Evolutionary conservation across 2,113 vertebrate genomes (phyloP).

Genomic region (Bungarus multicinctus): DNA sequence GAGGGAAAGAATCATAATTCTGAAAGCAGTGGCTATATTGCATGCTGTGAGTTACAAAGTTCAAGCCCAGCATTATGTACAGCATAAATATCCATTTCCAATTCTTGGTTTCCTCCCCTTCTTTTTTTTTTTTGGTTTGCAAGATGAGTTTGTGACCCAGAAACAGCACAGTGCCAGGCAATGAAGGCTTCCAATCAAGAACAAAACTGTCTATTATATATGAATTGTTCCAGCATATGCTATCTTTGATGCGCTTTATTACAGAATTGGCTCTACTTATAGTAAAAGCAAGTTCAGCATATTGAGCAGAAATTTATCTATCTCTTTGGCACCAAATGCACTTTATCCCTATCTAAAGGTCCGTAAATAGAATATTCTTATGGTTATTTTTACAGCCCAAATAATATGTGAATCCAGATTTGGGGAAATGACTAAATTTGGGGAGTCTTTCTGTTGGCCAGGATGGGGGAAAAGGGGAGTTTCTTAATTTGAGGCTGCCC

Average conservation of each 20-base stretch:
- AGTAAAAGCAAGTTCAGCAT: slow-evolving; percentile 65
- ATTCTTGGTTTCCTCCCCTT: background rate
- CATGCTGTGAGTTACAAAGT: background rate
- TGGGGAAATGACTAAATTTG: background rate
- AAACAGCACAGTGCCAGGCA: slow-evolving; percentile 45
- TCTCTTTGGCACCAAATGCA: slow-evolving; percentile 11
- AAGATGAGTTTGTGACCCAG: slow-evolving; percentile 49
- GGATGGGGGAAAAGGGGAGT: background rate
- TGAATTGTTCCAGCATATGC: slow-evolving; percentile 47
- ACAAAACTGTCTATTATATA: slow-evolving; percentile 30
- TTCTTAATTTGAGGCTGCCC: background rate
- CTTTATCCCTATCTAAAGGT: background rate
- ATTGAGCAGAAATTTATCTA: slow-evolving; percentile 29
- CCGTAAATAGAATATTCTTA: background rate
- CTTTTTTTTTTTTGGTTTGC: background rate
- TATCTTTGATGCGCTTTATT: slow-evolving; percentile 47
- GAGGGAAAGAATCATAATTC: background rate
- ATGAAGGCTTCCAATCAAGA: slow-evolving; percentile 54
- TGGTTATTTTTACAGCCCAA: background rate
- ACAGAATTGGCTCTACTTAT: slow-evolving; percentile 60
- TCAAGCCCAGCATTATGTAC: background rate
- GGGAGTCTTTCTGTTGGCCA: background rate
- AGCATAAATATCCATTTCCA: background rate
- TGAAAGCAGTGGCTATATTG: rapidly evolving
- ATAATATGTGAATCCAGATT: background rate